phyloP scores from a whole-genome alignment of 2,797 vertebrate species.

The Epinephelus malabaricus region DNA sequence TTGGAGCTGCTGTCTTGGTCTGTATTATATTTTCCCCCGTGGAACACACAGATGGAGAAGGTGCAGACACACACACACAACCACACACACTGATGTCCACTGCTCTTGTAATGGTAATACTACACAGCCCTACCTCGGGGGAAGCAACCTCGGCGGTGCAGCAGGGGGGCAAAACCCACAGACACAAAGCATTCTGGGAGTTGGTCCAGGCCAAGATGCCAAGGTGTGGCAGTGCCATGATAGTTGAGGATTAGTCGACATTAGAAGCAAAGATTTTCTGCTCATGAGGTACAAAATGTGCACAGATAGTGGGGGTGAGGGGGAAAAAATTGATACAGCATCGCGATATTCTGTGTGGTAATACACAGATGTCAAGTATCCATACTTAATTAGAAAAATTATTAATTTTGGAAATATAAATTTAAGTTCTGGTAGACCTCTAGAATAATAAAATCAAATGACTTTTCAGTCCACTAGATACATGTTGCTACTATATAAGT shows the following conservation, averaged over 20 bases:
- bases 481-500: too few species aligned
- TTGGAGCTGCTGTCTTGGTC: slow-evolving; percentile 75
- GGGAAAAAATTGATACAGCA: too few species aligned
- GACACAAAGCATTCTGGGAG: slow-evolving; percentile 57
- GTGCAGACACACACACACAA: slow-evolving; percentile 34
- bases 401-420: too few species aligned
- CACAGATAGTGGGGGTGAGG: not conserved
- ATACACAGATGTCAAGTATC: too few species aligned
- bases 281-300: slow-evolving; percentile 17
- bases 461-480: too few species aligned
- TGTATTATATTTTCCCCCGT: slow-evolving; percentile 65
- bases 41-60: slow-evolving; percentile 74
- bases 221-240: slow-evolving; percentile 31
- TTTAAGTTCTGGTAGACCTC: too few species aligned
- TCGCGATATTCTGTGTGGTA: too few species aligned
- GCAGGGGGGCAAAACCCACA: slow-evolving; percentile 35
- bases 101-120: slow-evolving; percentile 64
- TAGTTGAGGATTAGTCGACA: slow-evolving; percentile 35
- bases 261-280: slow-evolving; percentile 35
- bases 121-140: slow-evolving; percentile 66
- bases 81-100: slow-evolving; percentile 47
- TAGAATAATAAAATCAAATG: too few species aligned
- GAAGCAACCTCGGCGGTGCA: slow-evolving; percentile 47
- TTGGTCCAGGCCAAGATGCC: slow-evolving; percentile 24
- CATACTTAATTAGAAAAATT: too few species aligned